Percentiles rank a stretch among this genome's conserved stretches.
These are phyloP conservation scores for Antennarius maculatus DNA, from an alignment of 2,797 vertebrate genomes.

Conservation along the genomic window DNA sequence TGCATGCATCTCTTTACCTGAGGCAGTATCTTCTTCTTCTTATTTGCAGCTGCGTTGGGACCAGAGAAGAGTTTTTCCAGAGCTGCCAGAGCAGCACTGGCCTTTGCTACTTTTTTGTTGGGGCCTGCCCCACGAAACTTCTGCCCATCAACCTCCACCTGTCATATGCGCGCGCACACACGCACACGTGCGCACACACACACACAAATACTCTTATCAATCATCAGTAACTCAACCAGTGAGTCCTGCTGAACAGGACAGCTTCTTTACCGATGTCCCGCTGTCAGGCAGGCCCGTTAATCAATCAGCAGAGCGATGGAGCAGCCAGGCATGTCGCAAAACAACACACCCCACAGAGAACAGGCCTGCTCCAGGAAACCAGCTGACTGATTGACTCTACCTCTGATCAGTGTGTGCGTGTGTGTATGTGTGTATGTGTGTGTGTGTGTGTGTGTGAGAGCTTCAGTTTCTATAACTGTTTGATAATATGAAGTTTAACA, in stretches of 20 bases:
- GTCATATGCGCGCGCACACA: slow-evolving; percentile 7
- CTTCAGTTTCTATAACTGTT: neutral
- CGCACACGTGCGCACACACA: slow-evolving; percentile 17
- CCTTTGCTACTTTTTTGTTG: slow-evolving; percentile 99
- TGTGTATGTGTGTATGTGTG: slow-evolving; percentile 13
- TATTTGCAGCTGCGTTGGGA: slow-evolving; percentile 94
- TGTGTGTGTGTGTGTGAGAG: neutral
- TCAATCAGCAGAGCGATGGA: slow-evolving; percentile 76
- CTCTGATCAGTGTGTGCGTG: slow-evolving; percentile 31
- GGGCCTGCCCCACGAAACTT: slow-evolving; percentile 98
- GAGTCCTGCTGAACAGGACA: slow-evolving; percentile 53
- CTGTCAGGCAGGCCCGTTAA: slow-evolving; percentile 69
- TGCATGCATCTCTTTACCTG: slow-evolving; percentile 78
- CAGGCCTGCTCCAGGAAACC: slow-evolving; percentile 44
- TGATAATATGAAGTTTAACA: neutral
- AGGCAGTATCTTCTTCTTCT: slow-evolving; percentile 97
- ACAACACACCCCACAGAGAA: slow-evolving; percentile 64
- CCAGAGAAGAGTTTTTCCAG: slow-evolving; percentile 98
- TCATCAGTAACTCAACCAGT: slow-evolving; percentile 39
- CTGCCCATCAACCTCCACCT: slow-evolving; percentile 99
- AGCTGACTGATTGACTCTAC: slow-evolving; percentile 62
- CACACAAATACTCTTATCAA: slow-evolving; percentile 27
- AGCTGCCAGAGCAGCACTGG: slow-evolving; percentile 94
- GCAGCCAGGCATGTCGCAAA: slow-evolving; percentile 69
- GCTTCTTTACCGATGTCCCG: slow-evolving; percentile 68